A percentile compares a stretch with the other conserved stretches of the same genome.
Evolutionary conservation across 92 coral and sea anemone species (phyloP).

Genomic region (Porites lobata): DNA sequence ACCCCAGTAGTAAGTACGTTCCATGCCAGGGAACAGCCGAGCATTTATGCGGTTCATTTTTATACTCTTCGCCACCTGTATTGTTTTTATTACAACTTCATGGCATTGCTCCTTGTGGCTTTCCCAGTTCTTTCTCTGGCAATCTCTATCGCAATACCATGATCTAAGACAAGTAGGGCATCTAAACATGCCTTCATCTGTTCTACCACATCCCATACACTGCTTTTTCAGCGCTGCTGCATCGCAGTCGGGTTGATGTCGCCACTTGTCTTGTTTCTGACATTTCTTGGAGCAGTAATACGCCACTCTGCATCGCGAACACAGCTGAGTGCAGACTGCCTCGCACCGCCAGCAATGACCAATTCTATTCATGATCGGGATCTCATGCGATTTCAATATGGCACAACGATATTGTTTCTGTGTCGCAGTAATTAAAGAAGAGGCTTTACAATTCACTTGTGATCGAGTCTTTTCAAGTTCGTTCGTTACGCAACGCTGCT

Average conservation of each 20-base stretch:
- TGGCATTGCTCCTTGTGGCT: constrained; percentile 67
- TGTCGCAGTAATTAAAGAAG: too few relatives aligned
- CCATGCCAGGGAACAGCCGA: background rate
- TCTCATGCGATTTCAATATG: too few relatives aligned
- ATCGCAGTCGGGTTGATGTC: constrained; percentile 72
- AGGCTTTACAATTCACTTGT: too few relatives aligned
- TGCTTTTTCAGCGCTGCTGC: constrained; percentile 40
- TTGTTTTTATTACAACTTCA: constrained; percentile 30
- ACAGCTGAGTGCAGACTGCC: constrained; percentile 24
- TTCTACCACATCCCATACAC: constrained; percentile 55
- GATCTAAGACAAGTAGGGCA: constrained; percentile 67
- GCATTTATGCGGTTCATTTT: background rate
- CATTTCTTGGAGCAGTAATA: constrained; percentile 73
- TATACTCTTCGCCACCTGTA: constrained; percentile 20
- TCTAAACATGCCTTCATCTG: constrained; percentile 28
- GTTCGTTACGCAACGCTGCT: too few relatives aligned
- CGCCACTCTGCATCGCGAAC: constrained; percentile 70
- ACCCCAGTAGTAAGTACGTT: constrained; percentile 78
- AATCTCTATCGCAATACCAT: constrained; percentile 73
- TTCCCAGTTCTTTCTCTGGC: constrained; percentile 54
- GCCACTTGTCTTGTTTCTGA: constrained; percentile 69
- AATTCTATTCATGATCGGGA: constrained; percentile 18
- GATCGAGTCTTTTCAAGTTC: too few relatives aligned
- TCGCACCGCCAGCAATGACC: constrained; percentile 72
- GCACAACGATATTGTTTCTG: too few relatives aligned